Conservation (phyloP, 2,113 vertebrate species). For the Glaucidium brasilianum region DNA sequence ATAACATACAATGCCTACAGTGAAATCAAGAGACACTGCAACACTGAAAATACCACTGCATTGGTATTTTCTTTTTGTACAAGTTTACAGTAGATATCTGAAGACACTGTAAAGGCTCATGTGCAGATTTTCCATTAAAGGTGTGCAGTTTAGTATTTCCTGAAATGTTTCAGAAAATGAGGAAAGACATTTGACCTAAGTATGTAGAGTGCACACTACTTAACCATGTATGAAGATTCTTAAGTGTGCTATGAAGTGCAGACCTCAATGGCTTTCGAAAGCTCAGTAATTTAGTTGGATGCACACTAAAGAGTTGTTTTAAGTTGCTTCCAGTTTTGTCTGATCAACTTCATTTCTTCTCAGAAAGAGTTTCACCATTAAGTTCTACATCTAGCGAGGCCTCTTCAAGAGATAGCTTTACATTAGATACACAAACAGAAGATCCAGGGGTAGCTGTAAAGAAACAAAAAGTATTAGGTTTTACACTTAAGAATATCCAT, state of each 20-base stretch:
- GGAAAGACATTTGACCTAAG: constrained; percentile 35
- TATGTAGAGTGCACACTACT: constrained; percentile 8
- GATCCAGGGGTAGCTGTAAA: constrained; percentile 52
- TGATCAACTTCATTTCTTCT: constrained; percentile 62
- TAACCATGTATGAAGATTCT: neutral
- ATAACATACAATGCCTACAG: neutral
- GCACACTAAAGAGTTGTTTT: neutral
- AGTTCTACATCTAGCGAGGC: neutral
- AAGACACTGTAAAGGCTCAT: constrained; percentile 12
- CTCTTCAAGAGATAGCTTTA: constrained; percentile 45
- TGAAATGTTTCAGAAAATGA: constrained; percentile 49
- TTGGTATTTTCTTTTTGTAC: neutral
- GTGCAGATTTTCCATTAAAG: constrained; percentile 28
- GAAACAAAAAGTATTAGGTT: neutral
- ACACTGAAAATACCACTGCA: neutral
- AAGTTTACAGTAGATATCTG: constrained; percentile 39
- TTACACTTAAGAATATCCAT: neutral
- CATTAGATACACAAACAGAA: constrained; percentile 23
- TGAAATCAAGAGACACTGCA: neutral
- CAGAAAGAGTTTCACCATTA: constrained; percentile 1
- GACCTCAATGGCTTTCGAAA: constrained; percentile 34
- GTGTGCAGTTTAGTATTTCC: neutral
- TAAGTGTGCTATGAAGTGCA: neutral
- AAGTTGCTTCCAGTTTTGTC: constrained; percentile 27
- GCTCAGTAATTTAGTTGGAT: constrained; percentile 16